Conservation (phyloP, 2,797 vertebrate genomes). For the Bryconaethiops microstoma region DNA sequence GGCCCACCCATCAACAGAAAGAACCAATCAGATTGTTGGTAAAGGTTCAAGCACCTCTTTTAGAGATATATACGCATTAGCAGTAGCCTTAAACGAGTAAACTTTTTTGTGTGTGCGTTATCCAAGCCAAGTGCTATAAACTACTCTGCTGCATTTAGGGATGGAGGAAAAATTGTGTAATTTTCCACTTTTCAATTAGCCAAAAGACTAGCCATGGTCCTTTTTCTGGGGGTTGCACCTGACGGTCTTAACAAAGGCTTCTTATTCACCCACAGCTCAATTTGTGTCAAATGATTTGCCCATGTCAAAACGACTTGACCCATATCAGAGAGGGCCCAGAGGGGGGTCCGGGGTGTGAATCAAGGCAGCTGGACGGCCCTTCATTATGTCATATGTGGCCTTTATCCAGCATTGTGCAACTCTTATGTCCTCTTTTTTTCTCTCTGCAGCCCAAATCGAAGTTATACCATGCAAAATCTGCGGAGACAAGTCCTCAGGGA, state of each 20-base stretch:
- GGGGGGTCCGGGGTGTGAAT: constrained; percentile 23
- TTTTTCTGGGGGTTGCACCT: neutral
- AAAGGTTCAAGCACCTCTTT: too few species aligned
- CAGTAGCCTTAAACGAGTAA: too few species aligned
- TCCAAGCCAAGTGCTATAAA: too few species aligned
- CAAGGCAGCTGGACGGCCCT: constrained; percentile 7
- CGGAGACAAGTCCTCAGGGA: constrained; percentile 96
- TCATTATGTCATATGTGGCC: constrained; percentile 22
- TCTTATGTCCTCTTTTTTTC: constrained; percentile 26
- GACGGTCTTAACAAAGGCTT: neutral
- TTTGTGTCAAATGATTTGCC: constrained; percentile 28
- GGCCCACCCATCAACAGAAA: too few species aligned
- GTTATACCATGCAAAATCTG: constrained; percentile 99
- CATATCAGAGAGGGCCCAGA: constrained; percentile 3
- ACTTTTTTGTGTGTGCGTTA: too few species aligned
- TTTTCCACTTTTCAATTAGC: neutral
- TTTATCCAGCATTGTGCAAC: constrained; percentile 36
- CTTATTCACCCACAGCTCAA: neutral
- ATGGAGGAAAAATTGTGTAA: too few species aligned
- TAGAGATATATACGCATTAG: too few species aligned
- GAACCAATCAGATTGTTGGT: too few species aligned
- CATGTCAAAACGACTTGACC: constrained; percentile 30
- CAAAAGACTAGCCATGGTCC: neutral
- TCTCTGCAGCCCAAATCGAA: constrained; percentile 93
- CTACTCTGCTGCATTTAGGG: too few species aligned